Percentiles rank a stretch among this genome's conserved stretches.
These are phyloP conservation scores for Micronisus gabar DNA, from an alignment of 2,113 vertebrate species.

Conservation along the genomic window DNA sequence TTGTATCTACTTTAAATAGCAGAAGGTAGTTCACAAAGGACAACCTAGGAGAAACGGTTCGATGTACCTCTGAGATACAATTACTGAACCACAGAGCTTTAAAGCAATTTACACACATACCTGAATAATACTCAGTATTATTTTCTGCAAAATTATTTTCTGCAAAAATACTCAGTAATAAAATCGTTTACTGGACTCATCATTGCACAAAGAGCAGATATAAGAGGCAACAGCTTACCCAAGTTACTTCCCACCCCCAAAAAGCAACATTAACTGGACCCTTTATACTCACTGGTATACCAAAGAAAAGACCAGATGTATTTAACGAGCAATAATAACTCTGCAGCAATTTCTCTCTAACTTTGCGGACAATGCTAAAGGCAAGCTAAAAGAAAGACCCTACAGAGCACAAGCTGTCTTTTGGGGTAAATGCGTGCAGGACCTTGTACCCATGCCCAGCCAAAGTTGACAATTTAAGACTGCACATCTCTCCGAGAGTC, in stretches of 20 bases:
- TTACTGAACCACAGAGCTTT: background rate
- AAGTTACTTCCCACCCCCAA: background rate
- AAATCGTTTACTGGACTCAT: background rate
- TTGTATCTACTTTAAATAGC: slow-evolving; percentile 11
- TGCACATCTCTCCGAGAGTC: rapidly evolving
- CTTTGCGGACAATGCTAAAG: background rate
- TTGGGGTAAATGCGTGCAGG: background rate
- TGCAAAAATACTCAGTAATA: background rate
- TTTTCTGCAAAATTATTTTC: no score
- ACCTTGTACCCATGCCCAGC: background rate
- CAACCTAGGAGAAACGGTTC: background rate
- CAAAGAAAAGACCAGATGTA: background rate
- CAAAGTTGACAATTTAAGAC: background rate
- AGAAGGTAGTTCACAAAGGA: background rate
- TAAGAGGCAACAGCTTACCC: background rate
- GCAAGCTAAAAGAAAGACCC: background rate
- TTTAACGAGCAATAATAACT: background rate
- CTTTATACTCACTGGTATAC: background rate
- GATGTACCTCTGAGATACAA: background rate
- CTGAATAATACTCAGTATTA: background rate
- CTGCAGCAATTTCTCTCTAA: background rate
- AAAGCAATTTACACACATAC: background rate
- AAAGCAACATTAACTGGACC: background rate
- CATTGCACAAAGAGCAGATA: background rate
- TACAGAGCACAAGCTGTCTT: rapidly evolving